Conservation (phyloP, 2,888 invertebrate genomes). For the Taenaris catops region DNA sequence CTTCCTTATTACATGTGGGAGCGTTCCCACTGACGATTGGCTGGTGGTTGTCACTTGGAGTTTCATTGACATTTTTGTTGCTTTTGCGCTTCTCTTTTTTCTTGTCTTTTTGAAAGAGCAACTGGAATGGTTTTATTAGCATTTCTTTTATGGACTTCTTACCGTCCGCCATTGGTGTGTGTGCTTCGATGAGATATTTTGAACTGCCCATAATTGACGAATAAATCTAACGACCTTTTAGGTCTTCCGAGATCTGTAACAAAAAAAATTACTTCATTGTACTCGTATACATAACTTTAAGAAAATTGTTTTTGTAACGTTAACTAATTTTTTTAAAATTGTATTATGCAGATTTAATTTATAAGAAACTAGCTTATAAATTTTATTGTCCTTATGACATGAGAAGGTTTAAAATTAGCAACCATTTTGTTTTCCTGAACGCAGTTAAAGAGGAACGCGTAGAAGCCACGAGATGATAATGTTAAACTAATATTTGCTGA, state of each 20-base stretch:
- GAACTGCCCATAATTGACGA: constrained; percentile 48
- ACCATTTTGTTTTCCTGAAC: too few species aligned
- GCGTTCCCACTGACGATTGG: too few species aligned
- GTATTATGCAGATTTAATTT: too few species aligned
- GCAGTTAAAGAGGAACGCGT: too few species aligned
- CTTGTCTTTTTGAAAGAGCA: constrained; percentile 29
- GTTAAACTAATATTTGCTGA: too few species aligned
- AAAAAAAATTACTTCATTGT: constrained; percentile 4
- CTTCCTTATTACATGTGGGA: too few species aligned
- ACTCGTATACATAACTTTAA: too few species aligned
- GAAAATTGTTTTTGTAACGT: too few species aligned
- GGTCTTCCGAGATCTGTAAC: constrained; percentile 24
- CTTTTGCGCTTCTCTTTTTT: constrained; percentile 30
- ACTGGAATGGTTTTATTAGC: constrained; percentile 30
- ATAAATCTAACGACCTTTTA: constrained; percentile 1
- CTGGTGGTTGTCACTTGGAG: neutral
- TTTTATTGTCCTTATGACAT: too few species aligned
- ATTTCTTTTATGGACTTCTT: constrained; percentile 44
- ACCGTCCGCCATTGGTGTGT: constrained; percentile 46
- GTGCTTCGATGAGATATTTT: constrained; percentile 31
- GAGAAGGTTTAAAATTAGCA: too few species aligned
- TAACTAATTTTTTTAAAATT: neutral
- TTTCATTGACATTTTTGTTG: constrained; percentile 17
- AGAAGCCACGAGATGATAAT: too few species aligned
- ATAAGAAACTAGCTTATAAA: too few species aligned